Percentiles rank a stretch among this genome's conserved stretches.
phyloP scores from a whole-genome alignment of 2,888 invertebrate genomes.

The Drosophila pegasa region DNA sequence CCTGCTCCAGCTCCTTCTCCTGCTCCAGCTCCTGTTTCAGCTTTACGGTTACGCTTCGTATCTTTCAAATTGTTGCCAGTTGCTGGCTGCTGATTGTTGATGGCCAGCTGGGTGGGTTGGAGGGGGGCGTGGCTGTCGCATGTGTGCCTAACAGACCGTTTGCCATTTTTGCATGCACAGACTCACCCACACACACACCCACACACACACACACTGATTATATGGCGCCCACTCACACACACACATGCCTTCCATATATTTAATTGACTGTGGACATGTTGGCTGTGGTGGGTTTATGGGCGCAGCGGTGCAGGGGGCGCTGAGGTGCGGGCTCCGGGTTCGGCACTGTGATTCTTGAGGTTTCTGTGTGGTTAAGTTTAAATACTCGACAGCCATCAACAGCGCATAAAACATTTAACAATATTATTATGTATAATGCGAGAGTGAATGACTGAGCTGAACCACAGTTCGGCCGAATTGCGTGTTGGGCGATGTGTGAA shows the following conservation, averaged over 20 bases:
- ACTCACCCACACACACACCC: constrained; percentile 42
- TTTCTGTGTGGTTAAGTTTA: constrained; percentile 77
- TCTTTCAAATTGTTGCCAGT: constrained; percentile 79
- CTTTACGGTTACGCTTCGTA: constrained; percentile 76
- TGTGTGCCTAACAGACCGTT: constrained; percentile 82
- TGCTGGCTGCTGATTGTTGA: constrained; percentile 64
- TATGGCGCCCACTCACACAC: constrained; percentile 49
- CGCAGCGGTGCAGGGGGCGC: constrained; percentile 18
- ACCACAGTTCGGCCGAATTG: constrained; percentile 5
- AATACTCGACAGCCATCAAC: constrained; percentile 79
- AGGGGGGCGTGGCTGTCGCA: constrained; percentile 65
- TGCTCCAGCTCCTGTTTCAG: constrained; percentile 3
- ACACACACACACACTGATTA: constrained; percentile 64
- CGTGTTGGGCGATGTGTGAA: constrained; percentile 42
- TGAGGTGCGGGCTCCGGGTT: constrained; percentile 55
- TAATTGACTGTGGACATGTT: constrained; percentile 77
- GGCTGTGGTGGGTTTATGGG: constrained; percentile 54
- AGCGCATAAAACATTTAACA: constrained; percentile 80
- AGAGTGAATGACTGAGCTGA: constrained; percentile 14
- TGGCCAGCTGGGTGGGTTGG: constrained; percentile 35
- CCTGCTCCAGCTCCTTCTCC: constrained; percentile 13
- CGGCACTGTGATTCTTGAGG: constrained; percentile 78
- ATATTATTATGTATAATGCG: constrained; percentile 61
- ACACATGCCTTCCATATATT: constrained; percentile 54
- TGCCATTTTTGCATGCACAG: constrained; percentile 81